A percentile compares a stretch with the other conserved stretches of the same genome.
Evolutionary conservation across 2,888 invertebrate species (phyloP).

Genomic region (Phengaris alcon): DNA sequence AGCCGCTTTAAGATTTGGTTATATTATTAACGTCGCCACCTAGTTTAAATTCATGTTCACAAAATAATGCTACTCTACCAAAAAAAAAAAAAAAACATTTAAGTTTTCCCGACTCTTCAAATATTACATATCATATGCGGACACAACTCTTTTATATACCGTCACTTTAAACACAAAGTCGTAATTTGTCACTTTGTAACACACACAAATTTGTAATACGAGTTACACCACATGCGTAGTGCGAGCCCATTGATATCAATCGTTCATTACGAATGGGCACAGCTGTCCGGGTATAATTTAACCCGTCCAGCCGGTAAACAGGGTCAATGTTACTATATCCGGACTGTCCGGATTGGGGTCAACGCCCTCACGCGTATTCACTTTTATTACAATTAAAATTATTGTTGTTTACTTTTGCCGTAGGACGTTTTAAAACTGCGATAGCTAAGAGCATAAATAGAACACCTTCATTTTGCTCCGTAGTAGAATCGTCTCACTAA

Average conservation of each 20-base stretch:
- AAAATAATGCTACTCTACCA: too few relatives aligned
- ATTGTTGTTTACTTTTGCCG: background rate
- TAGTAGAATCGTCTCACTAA: too few relatives aligned
- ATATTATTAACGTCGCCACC: too few relatives aligned
- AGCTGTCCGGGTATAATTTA: constrained; percentile 26
- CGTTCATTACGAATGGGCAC: constrained; percentile 14
- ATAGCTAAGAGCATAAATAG: background rate
- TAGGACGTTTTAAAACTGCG: background rate
- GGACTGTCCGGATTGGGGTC: constrained; percentile 21
- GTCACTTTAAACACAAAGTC: background rate
- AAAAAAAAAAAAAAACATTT: too few relatives aligned
- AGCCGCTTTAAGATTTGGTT: too few relatives aligned
- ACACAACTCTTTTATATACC: background rate
- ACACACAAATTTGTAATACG: too few relatives aligned
- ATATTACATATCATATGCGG: too few relatives aligned
- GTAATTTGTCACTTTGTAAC: too few relatives aligned
- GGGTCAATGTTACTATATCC: constrained; percentile 31
- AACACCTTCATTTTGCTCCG: too few relatives aligned
- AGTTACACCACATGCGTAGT: background rate
- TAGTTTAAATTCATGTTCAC: too few relatives aligned
- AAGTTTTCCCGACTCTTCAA: too few relatives aligned
- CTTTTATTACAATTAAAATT: constrained; percentile 17
- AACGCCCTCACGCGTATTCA: background rate
- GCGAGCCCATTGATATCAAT: constrained; percentile 8
- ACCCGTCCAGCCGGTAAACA: constrained; percentile 26